Percentiles rank a stretch among this genome's conserved stretches.
Evolutionary conservation across 2,888 invertebrate species (phyloP).

Genomic region (Parnassius glacialis): DNA sequence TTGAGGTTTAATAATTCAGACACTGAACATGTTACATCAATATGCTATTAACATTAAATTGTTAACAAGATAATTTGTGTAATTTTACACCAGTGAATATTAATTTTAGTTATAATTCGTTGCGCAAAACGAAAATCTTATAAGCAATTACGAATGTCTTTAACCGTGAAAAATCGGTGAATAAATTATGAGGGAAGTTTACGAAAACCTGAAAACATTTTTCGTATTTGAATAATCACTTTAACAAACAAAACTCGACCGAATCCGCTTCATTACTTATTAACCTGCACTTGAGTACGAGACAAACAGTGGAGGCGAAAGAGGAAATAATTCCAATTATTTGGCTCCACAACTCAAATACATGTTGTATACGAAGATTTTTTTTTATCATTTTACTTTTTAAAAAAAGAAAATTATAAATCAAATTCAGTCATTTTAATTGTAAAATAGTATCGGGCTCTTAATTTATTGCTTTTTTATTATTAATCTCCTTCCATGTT

Average conservation of each 20-base stretch:
- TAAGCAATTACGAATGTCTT: constrained; percentile 66
- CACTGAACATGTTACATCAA: background rate
- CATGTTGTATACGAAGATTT: background rate
- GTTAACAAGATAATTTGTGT: no score
- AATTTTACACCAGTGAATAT: no score
- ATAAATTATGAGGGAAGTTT: constrained; percentile 79
- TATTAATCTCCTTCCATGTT: no score
- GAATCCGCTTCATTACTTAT: constrained; percentile 77
- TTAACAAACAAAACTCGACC: constrained; percentile 76
- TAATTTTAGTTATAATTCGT: background rate
- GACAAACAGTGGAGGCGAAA: constrained; percentile 48
- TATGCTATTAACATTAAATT: no score
- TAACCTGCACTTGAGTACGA: constrained; percentile 66
- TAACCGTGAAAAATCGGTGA: constrained; percentile 74
- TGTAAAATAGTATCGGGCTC: no score
- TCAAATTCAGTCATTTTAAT: no score
- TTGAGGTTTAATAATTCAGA: background rate
- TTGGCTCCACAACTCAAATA: constrained; percentile 17
- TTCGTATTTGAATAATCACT: constrained; percentile 80
- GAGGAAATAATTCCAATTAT: constrained; percentile 28
- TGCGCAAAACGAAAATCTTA: constrained; percentile 39
- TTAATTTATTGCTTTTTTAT: no score
- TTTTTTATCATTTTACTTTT: background rate
- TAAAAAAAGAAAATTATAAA: background rate
- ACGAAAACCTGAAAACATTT: constrained; percentile 76